A percentile compares a stretch with the other conserved stretches of the same genome.
Evolutionary conservation across 2,113 vertebrate species (phyloP).

Genomic region (Eubucco bourcierii): DNA sequence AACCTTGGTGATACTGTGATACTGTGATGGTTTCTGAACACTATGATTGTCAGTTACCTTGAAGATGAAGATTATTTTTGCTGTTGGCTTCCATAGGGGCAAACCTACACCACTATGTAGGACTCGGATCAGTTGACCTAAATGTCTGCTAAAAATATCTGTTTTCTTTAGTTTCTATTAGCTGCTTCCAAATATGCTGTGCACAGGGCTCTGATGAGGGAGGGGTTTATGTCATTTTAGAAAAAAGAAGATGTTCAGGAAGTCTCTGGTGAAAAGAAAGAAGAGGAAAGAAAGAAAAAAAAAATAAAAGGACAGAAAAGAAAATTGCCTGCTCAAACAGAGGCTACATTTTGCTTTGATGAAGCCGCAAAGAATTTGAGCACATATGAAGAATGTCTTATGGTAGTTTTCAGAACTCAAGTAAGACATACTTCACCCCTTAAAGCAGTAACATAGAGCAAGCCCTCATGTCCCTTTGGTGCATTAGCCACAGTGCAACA

Average conservation of each 20-base stretch:
- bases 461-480: neutral
- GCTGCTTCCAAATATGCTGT: neutral
- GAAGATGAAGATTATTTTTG: neutral
- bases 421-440: neutral
- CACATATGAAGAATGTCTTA: neutral
- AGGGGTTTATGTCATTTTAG: neutral
- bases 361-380: slow-evolving; percentile 5
- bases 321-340: neutral
- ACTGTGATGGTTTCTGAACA: neutral
- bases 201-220: neutral
- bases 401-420: neutral
- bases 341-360: slow-evolving; percentile 44
- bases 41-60: neutral
- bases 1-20: too few relatives aligned
- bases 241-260: neutral
- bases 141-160: neutral
- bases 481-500: neutral
- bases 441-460: neutral
- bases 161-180: neutral
- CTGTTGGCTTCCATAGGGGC: neutral
- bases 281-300: neutral
- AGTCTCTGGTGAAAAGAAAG: neutral
- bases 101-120: neutral
- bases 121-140: neutral
- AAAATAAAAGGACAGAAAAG: neutral